Percentiles rank a stretch among this genome's conserved stretches.
phyloP scores from a whole-genome alignment of 2,113 vertebrate genomes.

The Atlantisia rogersi region DNA sequence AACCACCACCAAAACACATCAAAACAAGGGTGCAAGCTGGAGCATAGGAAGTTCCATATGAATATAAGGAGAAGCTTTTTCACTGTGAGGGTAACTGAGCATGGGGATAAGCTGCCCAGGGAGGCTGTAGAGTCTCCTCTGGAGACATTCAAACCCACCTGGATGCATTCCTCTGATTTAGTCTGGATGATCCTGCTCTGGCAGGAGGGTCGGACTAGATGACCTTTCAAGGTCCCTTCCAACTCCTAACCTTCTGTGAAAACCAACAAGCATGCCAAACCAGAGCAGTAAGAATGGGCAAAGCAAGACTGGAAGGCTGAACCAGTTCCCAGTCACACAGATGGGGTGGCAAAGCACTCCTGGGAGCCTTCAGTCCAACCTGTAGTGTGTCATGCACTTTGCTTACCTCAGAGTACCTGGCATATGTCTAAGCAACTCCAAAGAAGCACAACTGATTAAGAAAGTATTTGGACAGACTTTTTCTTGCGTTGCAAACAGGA shows the following conservation, averaged over 20 bases:
- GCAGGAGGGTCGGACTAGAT: no score
- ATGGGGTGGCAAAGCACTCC: background rate
- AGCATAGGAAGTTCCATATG: no score
- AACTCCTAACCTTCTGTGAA: no score
- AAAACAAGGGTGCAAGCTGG: background rate
- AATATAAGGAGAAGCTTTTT: no score
- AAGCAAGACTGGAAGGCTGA: background rate
- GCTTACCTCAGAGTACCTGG: constrained; percentile 28
- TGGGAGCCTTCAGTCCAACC: background rate
- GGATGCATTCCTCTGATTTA: no score
- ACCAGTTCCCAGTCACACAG: background rate
- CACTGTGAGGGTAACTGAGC: no score
- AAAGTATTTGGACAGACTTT: constrained; percentile 28
- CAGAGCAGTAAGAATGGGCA: background rate
- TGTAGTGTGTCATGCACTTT: background rate
- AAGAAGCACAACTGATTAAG: constrained; percentile 28
- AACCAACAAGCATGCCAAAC: background rate
- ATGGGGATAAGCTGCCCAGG: no score
- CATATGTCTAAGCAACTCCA: background rate
- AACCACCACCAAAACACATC: background rate
- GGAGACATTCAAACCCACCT: background rate
- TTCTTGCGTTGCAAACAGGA: background rate
- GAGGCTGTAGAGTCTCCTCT: no score
- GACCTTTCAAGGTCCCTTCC: no score
- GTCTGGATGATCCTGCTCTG: no score